Evolutionary conservation across 2,797 vertebrate species (phyloP), one percentile per base, ranked within the genome.

Genomic region (Catamblyrhynchus diadema): DNA sequence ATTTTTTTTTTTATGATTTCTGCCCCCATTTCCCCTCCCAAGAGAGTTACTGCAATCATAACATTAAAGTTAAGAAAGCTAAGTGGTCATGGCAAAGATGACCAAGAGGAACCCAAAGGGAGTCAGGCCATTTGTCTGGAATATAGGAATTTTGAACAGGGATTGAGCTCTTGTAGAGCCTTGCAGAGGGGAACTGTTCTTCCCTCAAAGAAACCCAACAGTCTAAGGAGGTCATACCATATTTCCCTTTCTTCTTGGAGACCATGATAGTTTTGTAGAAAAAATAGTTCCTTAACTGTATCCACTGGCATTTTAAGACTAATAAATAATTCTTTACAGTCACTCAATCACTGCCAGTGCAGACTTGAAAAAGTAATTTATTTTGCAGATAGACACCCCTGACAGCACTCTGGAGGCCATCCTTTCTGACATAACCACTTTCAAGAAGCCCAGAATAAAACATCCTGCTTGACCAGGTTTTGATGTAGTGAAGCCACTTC

Each of bases 261-360:
- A 32, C 27, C 8, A 4, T 11, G 13, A 51, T 60, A 53, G 47
- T 86, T 93, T 53, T 67, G 33, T 50, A 86, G 70, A 60, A 94
- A 79, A 95, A 88, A 67, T 24, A 93, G 45, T 88, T 93, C 83
- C 71, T 82, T 85, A 73, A 39, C 64, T 93, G 67, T 94, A 90
- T 91, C 90, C 35, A 72, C 80, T 84, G 41, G 60, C 83, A 82
- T 86, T 95, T 96, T 90, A 92, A 88, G 78, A 42, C 59, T 92
- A 80, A 95, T 95, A 96, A 95, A 96, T 96, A 95, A 95, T 95
- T 95, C 92, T 92, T 90, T 37, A 19, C 53, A 88, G 74, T 91
- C 92, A 87, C 53, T 92, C 94, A 92, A 53, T 95, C 96, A 90
- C 88, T 90, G 77, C 69, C 51, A 41, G 73, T 73, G 73, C 48